A percentile compares a stretch with the other conserved stretches of the same genome.
Conservation (phyloP, 2,113 vertebrate genomes). For the Semnornis frantzii region DNA sequence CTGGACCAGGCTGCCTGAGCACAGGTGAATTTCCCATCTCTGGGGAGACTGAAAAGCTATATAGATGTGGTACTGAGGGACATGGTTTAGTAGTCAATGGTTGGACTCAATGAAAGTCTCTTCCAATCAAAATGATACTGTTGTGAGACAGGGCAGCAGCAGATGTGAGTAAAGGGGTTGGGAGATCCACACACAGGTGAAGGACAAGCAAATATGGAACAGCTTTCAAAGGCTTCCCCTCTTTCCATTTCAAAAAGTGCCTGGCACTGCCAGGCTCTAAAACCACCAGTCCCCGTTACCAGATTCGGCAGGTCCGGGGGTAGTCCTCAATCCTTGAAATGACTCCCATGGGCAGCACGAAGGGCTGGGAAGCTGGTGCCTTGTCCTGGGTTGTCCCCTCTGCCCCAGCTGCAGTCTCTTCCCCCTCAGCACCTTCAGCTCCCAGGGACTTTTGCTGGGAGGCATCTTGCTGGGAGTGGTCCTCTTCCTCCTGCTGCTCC, state of each 20-base stretch:
- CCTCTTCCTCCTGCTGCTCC: neutral
- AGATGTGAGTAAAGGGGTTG: neutral
- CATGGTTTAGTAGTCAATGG: neutral
- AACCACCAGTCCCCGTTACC: conserved; percentile 72
- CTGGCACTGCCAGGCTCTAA: neutral
- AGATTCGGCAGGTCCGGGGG: conserved; percentile 89
- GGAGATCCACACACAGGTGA: neutral
- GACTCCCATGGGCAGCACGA: conserved; percentile 89
- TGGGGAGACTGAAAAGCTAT: neutral
- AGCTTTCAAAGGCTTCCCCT: neutral
- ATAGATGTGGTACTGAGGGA: neutral
- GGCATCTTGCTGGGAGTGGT: neutral
- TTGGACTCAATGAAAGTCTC: neutral
- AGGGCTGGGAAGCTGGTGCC: conserved; percentile 74
- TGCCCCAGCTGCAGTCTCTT: neutral
- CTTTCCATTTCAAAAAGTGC: neutral
- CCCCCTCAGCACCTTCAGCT: neutral
- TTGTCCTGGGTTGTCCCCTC: neutral
- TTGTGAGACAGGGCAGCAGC: neutral
- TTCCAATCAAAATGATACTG: neutral
- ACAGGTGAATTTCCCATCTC: neutral
- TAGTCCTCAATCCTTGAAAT: conserved; percentile 95
- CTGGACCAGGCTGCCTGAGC: neutral
- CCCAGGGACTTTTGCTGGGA: neutral
- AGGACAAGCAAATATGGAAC: neutral